These are phyloP conservation scores for Drosophila colorata DNA, from an alignment of 2,888 invertebrate species.

Conservation along the genomic window DNA sequence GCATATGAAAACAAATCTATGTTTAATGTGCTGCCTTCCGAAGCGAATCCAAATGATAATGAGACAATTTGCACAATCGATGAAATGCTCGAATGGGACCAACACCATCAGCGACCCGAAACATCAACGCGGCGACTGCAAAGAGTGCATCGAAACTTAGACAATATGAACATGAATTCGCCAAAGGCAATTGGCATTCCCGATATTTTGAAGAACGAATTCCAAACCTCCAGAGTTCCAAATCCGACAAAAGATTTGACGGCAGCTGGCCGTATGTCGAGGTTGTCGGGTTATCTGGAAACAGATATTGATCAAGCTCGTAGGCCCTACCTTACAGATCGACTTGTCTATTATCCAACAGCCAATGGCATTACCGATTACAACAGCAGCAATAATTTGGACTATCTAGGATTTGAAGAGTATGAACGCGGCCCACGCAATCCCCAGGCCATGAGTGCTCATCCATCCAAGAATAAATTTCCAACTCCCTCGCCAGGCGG, in stretches of 20 bases:
- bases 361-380: slow-evolving; percentile 86
- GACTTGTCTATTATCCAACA: slow-evolving; percentile 92
- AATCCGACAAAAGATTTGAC: background rate
- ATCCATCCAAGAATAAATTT: background rate
- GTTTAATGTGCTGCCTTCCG: slow-evolving; percentile 76
- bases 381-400: slow-evolving; percentile 82
- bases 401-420: slow-evolving; percentile 65
- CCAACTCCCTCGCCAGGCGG: background rate
- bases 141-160: background rate
- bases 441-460: background rate
- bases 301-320: slow-evolving; percentile 68
- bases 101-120: slow-evolving; percentile 46
- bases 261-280: background rate
- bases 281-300: slow-evolving; percentile 55
- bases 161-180: background rate
- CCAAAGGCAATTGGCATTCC: slow-evolving; percentile 44
- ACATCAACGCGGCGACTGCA: background rate
- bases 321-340: slow-evolving; percentile 88
- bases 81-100: slow-evolving; percentile 81
- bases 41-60: slow-evolving; percentile 21
- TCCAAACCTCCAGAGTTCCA: background rate
- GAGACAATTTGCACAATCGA: slow-evolving; percentile 67
- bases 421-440: slow-evolving; percentile 1
- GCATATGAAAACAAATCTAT: slow-evolving; percentile 85
- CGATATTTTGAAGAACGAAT: slow-evolving; percentile 56